Conservation (phyloP, 64 coral and sea anemone genomes). For the Orbicella faveolata region DNA sequence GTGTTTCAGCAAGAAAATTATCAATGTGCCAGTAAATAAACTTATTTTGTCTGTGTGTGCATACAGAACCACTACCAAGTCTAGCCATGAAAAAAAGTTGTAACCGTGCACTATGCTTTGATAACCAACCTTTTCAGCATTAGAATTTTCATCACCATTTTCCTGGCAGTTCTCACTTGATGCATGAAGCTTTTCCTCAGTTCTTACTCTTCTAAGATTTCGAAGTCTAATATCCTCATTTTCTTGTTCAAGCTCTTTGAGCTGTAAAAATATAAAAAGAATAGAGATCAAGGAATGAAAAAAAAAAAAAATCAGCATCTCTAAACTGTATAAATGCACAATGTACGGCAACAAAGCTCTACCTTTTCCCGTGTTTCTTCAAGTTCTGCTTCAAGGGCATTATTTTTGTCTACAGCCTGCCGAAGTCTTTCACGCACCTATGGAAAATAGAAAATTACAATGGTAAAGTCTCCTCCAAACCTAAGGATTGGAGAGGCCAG, state of each 20-base stretch:
- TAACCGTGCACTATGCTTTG: not conserved
- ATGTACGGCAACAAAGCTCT: not conserved
- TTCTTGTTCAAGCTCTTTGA: slow-evolving; percentile 67
- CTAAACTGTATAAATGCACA: not conserved
- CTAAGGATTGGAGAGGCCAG: too few species aligned
- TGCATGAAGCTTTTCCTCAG: slow-evolving; percentile 47
- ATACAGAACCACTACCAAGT: too few species aligned
- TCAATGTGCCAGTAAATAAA: too few species aligned
- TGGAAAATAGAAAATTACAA: too few species aligned
- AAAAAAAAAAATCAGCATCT: not conserved
- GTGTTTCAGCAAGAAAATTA: too few species aligned
- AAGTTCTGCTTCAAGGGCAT: slow-evolving; percentile 68
- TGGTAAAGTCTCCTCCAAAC: too few species aligned
- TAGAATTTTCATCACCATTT: slow-evolving; percentile 37
- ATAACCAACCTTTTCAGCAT: slow-evolving; percentile 15
- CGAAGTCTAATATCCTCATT: slow-evolving; percentile 70
- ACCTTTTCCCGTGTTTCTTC: slow-evolving; percentile 72
- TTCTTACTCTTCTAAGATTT: slow-evolving; percentile 51
- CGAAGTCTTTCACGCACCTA: slow-evolving; percentile 77
- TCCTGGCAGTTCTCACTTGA: slow-evolving; percentile 24
- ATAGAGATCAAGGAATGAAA: not conserved
- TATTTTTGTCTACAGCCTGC: slow-evolving; percentile 68
- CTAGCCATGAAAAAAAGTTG: not conserved
- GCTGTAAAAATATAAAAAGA: not conserved
- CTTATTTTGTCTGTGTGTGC: too few species aligned